Evolutionary conservation across 1,140 invertebrate genomes (phyloP).

Genomic region (Euschistus heros): DNA sequence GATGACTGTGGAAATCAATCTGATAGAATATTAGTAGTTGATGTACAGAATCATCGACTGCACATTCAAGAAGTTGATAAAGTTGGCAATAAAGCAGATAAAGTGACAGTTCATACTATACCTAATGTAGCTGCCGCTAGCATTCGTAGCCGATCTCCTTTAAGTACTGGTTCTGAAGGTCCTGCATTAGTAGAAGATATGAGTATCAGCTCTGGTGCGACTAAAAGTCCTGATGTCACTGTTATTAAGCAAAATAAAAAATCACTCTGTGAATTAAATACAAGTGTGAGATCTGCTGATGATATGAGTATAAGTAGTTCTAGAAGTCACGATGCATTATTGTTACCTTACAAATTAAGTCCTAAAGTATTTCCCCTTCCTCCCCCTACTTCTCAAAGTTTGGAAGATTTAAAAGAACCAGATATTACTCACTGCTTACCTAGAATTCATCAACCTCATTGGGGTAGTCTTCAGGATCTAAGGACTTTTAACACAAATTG

Average conservation of each 20-base stretch:
- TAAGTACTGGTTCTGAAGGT: constrained; percentile 31
- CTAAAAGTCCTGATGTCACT: constrained; percentile 31
- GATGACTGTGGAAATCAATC: constrained; percentile 73
- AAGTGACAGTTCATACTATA: constrained; percentile 44
- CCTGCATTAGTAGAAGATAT: constrained; percentile 30
- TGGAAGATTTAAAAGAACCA: constrained; percentile 43
- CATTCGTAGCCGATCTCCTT: constrained; percentile 30
- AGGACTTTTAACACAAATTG: constrained; percentile 34
- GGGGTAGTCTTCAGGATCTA: constrained; percentile 49
- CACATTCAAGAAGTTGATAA: constrained; percentile 34
- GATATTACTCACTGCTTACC: constrained; percentile 30
- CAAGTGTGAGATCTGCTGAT: constrained; percentile 26
- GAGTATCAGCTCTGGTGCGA: constrained; percentile 30
- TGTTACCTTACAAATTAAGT: constrained; percentile 39
- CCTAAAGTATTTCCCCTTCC: constrained; percentile 43
- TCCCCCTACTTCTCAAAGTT: constrained; percentile 38
- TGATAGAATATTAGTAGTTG: constrained; percentile 68
- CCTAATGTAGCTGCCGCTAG: constrained; percentile 33
- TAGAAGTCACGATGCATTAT: constrained; percentile 31
- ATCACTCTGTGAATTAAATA: constrained; percentile 18
- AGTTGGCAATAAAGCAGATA: constrained; percentile 24
- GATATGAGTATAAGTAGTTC: constrained; percentile 31
- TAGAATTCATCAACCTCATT: constrained; percentile 33
- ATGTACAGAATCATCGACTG: constrained; percentile 48
- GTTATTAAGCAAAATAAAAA: constrained; percentile 19